A percentile compares a stretch with the other conserved stretches of the same genome.
phyloP scores from a whole-genome alignment of 35 echinoderm and acorn worm genomes.

The Lytechinus pictus region DNA sequence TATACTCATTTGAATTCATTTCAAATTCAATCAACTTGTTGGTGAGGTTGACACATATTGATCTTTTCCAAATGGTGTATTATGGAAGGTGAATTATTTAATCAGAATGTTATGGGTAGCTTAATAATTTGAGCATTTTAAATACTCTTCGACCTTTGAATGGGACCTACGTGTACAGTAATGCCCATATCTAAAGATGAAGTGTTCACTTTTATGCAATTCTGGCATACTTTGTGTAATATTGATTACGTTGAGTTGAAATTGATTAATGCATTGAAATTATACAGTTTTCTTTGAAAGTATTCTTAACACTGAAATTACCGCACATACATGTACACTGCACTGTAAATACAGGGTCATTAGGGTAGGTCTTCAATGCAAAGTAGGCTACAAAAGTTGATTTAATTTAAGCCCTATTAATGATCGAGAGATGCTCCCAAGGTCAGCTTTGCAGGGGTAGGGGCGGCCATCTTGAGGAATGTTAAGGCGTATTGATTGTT shows the following conservation, averaged over 20 bases:
- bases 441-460: not conserved
- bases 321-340: not conserved
- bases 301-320: not conserved
- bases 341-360: not conserved
- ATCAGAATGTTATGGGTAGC: not conserved
- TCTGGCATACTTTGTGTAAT: not conserved
- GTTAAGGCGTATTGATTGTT: constrained; percentile 46
- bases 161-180: too few relatives aligned
- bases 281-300: not conserved
- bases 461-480: constrained; percentile 29
- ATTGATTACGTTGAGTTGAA: not conserved
- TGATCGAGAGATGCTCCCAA: not conserved
- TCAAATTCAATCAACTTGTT: too few relatives aligned
- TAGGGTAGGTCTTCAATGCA: not conserved
- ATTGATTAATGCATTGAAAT: not conserved
- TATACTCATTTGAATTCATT: too few relatives aligned
- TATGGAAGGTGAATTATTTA: not conserved
- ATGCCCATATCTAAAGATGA: not conserved
- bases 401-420: not conserved
- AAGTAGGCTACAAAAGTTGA: not conserved
- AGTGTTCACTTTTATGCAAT: not conserved
- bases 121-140: not conserved
- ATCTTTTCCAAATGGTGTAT: not conserved
- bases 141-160: not conserved
- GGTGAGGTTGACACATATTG: not conserved